Percentiles rank a stretch among this genome's conserved stretches.
Evolutionary conservation across 1,140 invertebrate genomes (phyloP).

Genomic region (Tachypleus tridentatus): DNA sequence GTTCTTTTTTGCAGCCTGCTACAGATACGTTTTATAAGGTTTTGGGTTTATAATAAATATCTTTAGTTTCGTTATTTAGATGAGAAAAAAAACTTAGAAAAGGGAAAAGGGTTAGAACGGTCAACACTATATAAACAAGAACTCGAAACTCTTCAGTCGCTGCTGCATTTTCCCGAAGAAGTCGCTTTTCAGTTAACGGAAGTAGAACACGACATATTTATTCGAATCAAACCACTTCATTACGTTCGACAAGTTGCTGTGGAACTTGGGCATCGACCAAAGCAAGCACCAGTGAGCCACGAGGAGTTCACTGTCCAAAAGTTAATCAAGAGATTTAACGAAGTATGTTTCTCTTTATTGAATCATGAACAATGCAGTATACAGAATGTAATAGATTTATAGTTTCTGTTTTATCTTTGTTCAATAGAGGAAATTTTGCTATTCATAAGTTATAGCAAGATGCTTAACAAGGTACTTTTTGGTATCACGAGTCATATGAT

Average conservation of each 20-base stretch:
- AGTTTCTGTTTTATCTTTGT: too few species aligned
- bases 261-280: slow-evolving; percentile 45
- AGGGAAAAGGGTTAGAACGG: slow-evolving; percentile 23
- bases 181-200: slow-evolving; percentile 73
- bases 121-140: slow-evolving; percentile 55
- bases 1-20: too few species aligned
- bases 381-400: too few species aligned
- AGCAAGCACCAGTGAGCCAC: slow-evolving; percentile 24
- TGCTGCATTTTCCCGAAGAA: slow-evolving; percentile 90
- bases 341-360: slow-evolving; percentile 38
- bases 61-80: too few species aligned
- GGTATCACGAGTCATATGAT: too few species aligned
- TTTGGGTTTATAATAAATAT: too few species aligned
- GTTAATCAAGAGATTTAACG: slow-evolving; percentile 77
- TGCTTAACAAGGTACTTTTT: too few species aligned
- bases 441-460: too few species aligned
- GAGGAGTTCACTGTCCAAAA: slow-evolving; percentile 37
- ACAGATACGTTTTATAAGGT: too few species aligned
- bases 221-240: slow-evolving; percentile 66
- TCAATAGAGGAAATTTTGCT: too few species aligned
- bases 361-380: too few species aligned
- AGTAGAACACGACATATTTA: slow-evolving; percentile 78
- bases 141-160: slow-evolving; percentile 68
- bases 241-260: slow-evolving; percentile 78
- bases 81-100: too few species aligned